Percentiles rank a stretch among this genome's conserved stretches.
Evolutionary conservation across 1,140 invertebrate species (phyloP).

Genomic region (Latrodectus geometricus): DNA sequence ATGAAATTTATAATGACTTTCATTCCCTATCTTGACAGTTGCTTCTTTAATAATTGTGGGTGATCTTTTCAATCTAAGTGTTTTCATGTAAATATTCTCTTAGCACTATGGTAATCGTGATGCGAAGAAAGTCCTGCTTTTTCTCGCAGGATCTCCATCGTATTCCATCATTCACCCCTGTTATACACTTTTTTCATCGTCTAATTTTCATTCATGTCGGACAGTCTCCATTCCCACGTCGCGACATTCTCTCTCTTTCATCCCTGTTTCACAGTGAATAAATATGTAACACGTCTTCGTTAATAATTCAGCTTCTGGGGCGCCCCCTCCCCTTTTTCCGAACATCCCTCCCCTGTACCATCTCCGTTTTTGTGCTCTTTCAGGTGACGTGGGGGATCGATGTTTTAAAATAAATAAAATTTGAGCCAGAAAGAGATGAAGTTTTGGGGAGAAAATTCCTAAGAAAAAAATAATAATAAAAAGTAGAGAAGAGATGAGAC

Average conservation of each 20-base stretch:
- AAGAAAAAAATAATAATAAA: constrained; percentile 5
- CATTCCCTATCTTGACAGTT: too few relatives aligned
- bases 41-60: too few relatives aligned
- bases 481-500: constrained; percentile 10
- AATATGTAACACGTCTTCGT: constrained; percentile 58
- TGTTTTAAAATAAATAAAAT: constrained; percentile 58
- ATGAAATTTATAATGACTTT: too few relatives aligned
- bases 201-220: not conserved
- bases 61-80: too few relatives aligned
- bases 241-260: not conserved
- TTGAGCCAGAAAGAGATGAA: constrained; percentile 5
- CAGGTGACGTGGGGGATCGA: constrained; percentile 57
- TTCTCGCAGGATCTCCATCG: not conserved
- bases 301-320: constrained; percentile 57
- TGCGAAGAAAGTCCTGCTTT: too few relatives aligned
- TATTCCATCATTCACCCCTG: not conserved
- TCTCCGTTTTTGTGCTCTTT: constrained; percentile 33
- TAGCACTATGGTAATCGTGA: too few relatives aligned
- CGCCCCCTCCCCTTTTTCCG: constrained; percentile 2
- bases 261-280: constrained; percentile 55
- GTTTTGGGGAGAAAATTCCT: not conserved
- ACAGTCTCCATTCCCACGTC: not conserved
- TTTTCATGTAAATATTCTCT: too few relatives aligned
- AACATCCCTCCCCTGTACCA: not conserved
- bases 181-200: not conserved